These are phyloP conservation scores for Hyperoplus lanceolatus DNA, from an alignment of 2,797 vertebrate genomes.

Conservation along the genomic window DNA sequence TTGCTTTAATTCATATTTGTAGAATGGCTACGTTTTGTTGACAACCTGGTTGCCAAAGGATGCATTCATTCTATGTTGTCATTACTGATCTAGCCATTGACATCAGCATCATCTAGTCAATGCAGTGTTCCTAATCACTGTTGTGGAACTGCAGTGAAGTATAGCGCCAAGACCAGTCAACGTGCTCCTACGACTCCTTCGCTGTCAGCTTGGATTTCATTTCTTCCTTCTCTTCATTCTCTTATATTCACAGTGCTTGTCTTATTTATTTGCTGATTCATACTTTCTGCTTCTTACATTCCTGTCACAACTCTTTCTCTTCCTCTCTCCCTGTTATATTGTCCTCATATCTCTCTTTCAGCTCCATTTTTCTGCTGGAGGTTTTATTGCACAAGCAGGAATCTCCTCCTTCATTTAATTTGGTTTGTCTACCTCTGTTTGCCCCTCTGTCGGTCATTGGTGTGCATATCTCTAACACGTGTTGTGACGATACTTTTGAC, in stretches of 20 bases:
- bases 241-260: conserved; percentile 49
- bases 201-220: conserved; percentile 38
- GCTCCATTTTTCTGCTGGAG: neutral
- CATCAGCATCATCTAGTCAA: conserved; percentile 9
- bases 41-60: neutral
- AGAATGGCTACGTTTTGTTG: neutral
- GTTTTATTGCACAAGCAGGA: neutral
- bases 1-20: conserved; percentile 10
- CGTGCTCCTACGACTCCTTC: conserved; percentile 15
- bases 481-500: conserved; percentile 61
- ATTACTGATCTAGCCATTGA: conserved; percentile 9
- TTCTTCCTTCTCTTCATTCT: conserved; percentile 53
- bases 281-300: conserved; percentile 59
- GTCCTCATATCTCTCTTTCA: conserved; percentile 10
- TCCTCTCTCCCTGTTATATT: conserved; percentile 23
- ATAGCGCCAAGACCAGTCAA: conserved; percentile 16
- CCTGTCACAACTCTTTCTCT: conserved; percentile 40
- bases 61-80: neutral
- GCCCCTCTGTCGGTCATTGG: conserved; percentile 13
- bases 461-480: conserved; percentile 35
- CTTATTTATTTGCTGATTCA: conserved; percentile 63
- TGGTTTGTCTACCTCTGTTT: neutral
- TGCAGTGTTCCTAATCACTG: conserved; percentile 7
- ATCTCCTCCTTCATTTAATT: conserved; percentile 20
- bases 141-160: conserved; percentile 7